These are phyloP conservation scores for Clupea harengus DNA, from an alignment of 2,113 vertebrate genomes.

Conservation along the genomic window DNA sequence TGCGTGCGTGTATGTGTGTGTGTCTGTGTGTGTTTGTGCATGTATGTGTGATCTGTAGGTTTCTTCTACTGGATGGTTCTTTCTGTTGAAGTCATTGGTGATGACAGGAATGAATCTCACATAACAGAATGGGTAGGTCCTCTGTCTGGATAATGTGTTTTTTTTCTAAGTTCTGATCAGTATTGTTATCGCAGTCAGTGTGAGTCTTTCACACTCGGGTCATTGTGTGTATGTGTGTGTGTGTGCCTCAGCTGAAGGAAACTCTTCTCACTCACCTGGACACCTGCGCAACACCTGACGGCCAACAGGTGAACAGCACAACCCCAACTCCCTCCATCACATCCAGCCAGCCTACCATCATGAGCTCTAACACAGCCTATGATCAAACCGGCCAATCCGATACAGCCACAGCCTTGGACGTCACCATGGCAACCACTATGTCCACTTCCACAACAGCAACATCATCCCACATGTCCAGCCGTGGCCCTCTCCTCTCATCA, in stretches of 20 bases:
- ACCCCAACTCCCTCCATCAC: background rate
- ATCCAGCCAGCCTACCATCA: background rate
- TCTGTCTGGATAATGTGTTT: background rate
- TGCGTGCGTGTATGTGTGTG: background rate
- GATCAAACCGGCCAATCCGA: background rate
- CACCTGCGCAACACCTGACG: background rate
- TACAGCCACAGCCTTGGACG: background rate
- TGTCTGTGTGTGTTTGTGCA: background rate
- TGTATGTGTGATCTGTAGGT: slow-evolving; percentile 15
- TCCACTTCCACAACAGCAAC: background rate
- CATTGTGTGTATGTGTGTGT: background rate
- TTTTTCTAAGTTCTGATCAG: too few species aligned
- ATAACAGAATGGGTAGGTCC: slow-evolving; percentile 23
- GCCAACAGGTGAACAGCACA: background rate
- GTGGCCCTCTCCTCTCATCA: background rate
- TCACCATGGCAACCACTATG: background rate
- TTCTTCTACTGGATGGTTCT: slow-evolving; percentile 40
- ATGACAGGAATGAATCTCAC: background rate
- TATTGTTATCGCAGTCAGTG: background rate
- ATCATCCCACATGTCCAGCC: background rate
- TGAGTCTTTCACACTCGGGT: background rate
- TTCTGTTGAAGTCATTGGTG: background rate
- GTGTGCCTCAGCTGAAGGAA: slow-evolving; percentile 23
- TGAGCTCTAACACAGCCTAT: background rate
- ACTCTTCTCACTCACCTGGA: background rate